Conservation (phyloP, 1,140 invertebrate species). For the Hycleus cichorii region DNA sequence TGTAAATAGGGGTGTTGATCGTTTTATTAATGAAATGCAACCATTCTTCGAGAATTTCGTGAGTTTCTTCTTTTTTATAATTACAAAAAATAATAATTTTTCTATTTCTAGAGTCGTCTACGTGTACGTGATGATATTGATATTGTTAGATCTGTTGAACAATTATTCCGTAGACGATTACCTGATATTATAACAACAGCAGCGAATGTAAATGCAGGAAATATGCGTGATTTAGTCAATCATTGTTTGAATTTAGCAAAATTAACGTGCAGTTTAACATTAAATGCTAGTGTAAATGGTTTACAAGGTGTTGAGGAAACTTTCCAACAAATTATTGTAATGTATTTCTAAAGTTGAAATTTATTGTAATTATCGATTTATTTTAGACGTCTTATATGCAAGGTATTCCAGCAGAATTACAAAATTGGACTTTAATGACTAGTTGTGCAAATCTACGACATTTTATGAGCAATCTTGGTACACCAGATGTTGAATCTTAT, state of each 20-base stretch:
- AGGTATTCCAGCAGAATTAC: constrained; percentile 30
- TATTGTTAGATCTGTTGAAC: constrained; percentile 29
- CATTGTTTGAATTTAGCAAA: constrained; percentile 17
- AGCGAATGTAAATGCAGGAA: constrained; percentile 22
- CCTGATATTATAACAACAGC: constrained; percentile 30
- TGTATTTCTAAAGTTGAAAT: background rate
- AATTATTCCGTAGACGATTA: constrained; percentile 30
- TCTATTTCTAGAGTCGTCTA: constrained; percentile 20
- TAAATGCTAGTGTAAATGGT: constrained; percentile 30
- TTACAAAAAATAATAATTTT: background rate
- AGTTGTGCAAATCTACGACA: constrained; percentile 24
- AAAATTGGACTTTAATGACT: constrained; percentile 31
- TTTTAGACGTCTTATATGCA: constrained; percentile 23
- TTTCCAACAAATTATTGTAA: constrained; percentile 28
- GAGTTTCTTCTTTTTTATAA: constrained; percentile 12
- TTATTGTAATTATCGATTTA: background rate
- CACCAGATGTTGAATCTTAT: constrained; percentile 28
- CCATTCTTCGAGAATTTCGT: constrained; percentile 35
- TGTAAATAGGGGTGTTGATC: constrained; percentile 31
- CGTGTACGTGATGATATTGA: constrained; percentile 33
- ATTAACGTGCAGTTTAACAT: constrained; percentile 28
- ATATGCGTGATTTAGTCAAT: constrained; percentile 20
- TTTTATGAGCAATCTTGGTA: constrained; percentile 22
- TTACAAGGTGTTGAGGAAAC: constrained; percentile 31
- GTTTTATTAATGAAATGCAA: constrained; percentile 32